These are phyloP conservation scores for Leptinotarsa tumamoca DNA, from an alignment of 2,888 invertebrate genomes.

Conservation along the genomic window DNA sequence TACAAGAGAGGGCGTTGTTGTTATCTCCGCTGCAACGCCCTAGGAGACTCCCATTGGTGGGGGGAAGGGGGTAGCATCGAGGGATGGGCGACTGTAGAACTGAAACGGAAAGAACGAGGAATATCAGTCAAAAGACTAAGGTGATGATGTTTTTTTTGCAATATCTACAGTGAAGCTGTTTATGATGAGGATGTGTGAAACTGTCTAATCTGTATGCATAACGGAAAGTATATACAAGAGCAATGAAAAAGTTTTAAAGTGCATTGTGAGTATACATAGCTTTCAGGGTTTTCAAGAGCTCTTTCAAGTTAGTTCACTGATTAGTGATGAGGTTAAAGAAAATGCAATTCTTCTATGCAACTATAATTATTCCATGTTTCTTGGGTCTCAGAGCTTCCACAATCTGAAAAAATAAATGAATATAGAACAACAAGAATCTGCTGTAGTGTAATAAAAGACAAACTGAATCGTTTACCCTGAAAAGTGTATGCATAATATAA, in stretches of 20 bases:
- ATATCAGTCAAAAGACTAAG: neutral
- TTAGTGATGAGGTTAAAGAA: too few relatives aligned
- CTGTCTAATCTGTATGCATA: slow-evolving; percentile 28
- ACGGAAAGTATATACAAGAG: neutral
- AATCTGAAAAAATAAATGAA: too few relatives aligned
- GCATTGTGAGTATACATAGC: neutral
- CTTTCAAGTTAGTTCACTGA: neutral
- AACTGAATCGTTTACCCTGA: too few relatives aligned
- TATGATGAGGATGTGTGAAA: slow-evolving; percentile 13
- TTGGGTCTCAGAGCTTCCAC: too few relatives aligned
- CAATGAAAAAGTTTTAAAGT: slow-evolving; percentile 6
- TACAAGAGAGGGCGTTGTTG: slow-evolving; percentile 54
- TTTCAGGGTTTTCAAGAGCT: neutral
- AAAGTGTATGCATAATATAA: too few relatives aligned
- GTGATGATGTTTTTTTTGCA: neutral
- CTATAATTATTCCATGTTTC: too few relatives aligned
- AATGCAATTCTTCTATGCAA: too few relatives aligned
- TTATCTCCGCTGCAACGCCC: slow-evolving; percentile 60
- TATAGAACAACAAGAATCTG: too few relatives aligned
- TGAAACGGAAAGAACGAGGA: slow-evolving; percentile 69
- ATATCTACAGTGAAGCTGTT: slow-evolving; percentile 32
- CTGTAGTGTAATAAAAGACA: too few relatives aligned
- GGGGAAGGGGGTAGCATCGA: slow-evolving; percentile 98
- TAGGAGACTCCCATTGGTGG: slow-evolving; percentile 95
- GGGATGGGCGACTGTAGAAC: slow-evolving; percentile 97